A percentile compares a stretch with the other conserved stretches of the same genome.
phyloP scores from a whole-genome alignment of 2,797 vertebrate species.

The Danionella dracula region DNA sequence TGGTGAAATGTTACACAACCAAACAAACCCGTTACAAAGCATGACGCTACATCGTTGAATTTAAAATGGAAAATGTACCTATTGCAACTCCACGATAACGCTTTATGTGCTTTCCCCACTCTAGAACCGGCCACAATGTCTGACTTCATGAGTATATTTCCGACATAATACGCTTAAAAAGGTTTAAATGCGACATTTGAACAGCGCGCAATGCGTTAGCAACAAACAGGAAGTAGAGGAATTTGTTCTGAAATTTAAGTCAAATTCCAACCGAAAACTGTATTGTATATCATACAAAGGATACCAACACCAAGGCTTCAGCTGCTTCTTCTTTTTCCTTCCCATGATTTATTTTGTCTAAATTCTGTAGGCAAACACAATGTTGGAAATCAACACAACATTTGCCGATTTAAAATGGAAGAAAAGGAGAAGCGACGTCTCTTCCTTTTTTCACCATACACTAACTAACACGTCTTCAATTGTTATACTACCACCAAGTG shows the following conservation, averaged over 20 bases:
- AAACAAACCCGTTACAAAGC: no score
- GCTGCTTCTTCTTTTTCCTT: slow-evolving; percentile 98
- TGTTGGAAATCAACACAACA: background rate
- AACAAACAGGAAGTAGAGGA: slow-evolving; percentile 4
- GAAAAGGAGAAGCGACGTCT: background rate
- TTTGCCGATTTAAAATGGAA: slow-evolving; percentile 36
- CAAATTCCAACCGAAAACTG: accelerated
- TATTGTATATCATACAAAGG: slow-evolving; percentile 63
- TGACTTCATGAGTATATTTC: no score
- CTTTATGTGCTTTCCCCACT: no score
- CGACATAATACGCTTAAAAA: no score
- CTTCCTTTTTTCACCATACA: background rate
- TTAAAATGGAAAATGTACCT: no score
- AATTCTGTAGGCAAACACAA: background rate
- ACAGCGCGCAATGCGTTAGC: slow-evolving; percentile 8
- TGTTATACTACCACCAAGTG: background rate
- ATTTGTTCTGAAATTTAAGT: background rate
- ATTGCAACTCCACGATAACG: no score
- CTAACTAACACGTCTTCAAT: no score
- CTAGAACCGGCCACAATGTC: no score
- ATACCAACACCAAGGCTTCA: slow-evolving; percentile 99
- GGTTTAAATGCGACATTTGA: no score
- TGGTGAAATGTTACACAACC: no score
- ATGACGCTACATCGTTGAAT: no score
- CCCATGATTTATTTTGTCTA: slow-evolving; percentile 69